These are phyloP conservation scores for Oxyteleia sp. DNA, from an alignment of 2,888 invertebrate species.

Conservation along the genomic window DNA sequence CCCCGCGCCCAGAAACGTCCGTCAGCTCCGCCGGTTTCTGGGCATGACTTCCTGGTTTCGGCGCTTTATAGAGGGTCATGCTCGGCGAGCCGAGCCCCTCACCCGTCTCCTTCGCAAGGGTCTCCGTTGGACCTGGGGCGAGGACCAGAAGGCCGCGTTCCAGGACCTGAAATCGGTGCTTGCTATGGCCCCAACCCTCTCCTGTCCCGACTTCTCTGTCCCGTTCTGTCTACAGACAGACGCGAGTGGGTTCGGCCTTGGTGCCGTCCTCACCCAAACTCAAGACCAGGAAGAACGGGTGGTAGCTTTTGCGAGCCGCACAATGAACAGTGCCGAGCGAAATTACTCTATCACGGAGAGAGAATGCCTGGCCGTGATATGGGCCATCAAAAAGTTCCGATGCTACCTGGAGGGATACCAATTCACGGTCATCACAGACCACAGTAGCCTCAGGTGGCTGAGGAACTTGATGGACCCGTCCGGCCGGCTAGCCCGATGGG, in stretches of 20 bases:
- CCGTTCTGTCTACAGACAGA: constrained; percentile 19
- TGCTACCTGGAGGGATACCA: constrained; percentile 73
- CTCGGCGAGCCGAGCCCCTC: neutral
- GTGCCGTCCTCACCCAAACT: constrained; percentile 73
- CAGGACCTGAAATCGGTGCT: too few relatives aligned
- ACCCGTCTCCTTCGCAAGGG: neutral
- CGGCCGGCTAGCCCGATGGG: constrained; percentile 60
- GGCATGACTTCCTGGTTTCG: constrained; percentile 58
- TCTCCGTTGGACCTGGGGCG: too few relatives aligned
- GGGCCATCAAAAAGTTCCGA: constrained; percentile 70
- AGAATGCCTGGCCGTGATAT: constrained; percentile 76
- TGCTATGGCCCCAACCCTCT: neutral
- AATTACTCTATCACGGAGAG: constrained; percentile 75
- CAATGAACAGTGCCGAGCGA: constrained; percentile 65
- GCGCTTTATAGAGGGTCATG: neutral
- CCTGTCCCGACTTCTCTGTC: neutral
- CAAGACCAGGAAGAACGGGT: constrained; percentile 62
- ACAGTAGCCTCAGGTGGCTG: constrained; percentile 73
- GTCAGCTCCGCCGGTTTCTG: constrained; percentile 76
- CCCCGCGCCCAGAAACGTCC: constrained; percentile 34
- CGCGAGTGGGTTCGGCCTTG: constrained; percentile 44
- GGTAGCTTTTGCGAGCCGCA: constrained; percentile 75
- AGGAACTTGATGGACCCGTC: constrained; percentile 65
- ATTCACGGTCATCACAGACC: constrained; percentile 74
- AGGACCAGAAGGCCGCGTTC: too few relatives aligned